Base-by-base conservation (phyloP, 2,113 vertebrate species). In the Elephantulus edwardii region DNA sequence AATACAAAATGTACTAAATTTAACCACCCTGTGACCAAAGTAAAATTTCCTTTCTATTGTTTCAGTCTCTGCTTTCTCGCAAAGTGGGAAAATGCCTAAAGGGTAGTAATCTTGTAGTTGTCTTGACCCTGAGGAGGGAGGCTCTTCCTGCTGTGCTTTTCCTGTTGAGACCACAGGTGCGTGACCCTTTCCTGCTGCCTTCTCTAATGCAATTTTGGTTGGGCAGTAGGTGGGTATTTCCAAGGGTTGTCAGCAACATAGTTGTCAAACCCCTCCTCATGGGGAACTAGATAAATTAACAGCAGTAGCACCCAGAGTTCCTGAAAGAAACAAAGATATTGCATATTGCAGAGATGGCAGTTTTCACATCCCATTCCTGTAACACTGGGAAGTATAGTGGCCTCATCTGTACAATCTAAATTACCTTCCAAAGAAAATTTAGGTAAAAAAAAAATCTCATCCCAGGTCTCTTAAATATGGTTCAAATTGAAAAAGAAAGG, bases 1-100 rank as follows among this genome's bases (percentile, higher is more conserved):
- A 64, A n/a, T n/a, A n/a, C 9, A 64, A n/a, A 64, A n/a, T 64
- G 62, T 13, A 64, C n/a, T 64, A 6, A 16, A 16, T 14, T 38
- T 44, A 82, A 71, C 16, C 81, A 54, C 58, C 40, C 33, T 81
- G 33, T 77, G 58, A 81, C 52, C 86, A 93, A 74, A 56, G 60
- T 77, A 75, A 6, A 46, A 64, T 81, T 86, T 11, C 28, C 86
- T 88, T 80, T 44, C 80, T 77, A 2, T 4, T 1, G 33, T 40
- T 90, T 35, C 12, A 58, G 33, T 54, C 74, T 93, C 44, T 83
- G 9, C 60, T 92, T 92, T 82, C 4, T 72, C 12, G 66, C 14
- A 8, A 33, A 52, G 20, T 17, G 26, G 60, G 10, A 60, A 3
- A 28, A 62, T 74, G n/a, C 22, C 20, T 30, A 33, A 12, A 56